Evolutionary conservation across 2,797 vertebrate species (phyloP).

Genomic region (Spondyliosoma cantharus): DNA sequence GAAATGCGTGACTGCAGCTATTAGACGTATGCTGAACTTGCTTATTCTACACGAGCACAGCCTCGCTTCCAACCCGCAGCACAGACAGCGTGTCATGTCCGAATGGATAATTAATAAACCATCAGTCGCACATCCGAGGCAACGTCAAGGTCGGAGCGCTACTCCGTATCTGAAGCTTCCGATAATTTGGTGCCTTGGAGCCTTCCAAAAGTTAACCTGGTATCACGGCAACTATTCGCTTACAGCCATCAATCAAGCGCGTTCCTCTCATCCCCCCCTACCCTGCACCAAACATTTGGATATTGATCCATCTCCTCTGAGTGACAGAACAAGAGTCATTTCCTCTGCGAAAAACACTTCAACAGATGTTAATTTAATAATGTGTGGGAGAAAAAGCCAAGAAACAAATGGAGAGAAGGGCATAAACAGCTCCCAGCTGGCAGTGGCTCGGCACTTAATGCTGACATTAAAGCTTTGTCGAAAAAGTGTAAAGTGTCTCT

Average conservation of each 20-base stretch:
- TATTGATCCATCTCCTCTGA: slow-evolving; percentile 74
- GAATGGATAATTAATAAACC: slow-evolving; percentile 23
- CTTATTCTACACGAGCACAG: background rate
- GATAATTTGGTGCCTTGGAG: slow-evolving; percentile 25
- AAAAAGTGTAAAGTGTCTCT: slow-evolving; percentile 74
- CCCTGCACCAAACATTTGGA: slow-evolving; percentile 68
- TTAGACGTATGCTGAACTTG: background rate
- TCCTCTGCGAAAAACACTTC: slow-evolving; percentile 72
- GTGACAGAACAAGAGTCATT: slow-evolving; percentile 74
- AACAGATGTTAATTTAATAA: slow-evolving; percentile 85
- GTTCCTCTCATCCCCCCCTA: slow-evolving; percentile 37
- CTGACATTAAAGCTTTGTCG: slow-evolving; percentile 81
- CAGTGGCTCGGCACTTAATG: slow-evolving; percentile 79
- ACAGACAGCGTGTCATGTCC: slow-evolving; percentile 1
- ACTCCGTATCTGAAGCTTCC: slow-evolving; percentile 3
- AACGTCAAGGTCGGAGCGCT: background rate
- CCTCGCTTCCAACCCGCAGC: background rate
- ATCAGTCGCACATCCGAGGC: slow-evolving; percentile 15
- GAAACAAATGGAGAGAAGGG: slow-evolving; percentile 76
- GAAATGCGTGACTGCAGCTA: background rate
- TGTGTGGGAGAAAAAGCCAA: slow-evolving; percentile 79
- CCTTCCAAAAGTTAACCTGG: slow-evolving; percentile 43
- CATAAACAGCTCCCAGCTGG: slow-evolving; percentile 77
- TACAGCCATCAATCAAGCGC: slow-evolving; percentile 55
- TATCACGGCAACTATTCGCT: slow-evolving; percentile 34